A percentile compares a stretch with the other conserved stretches of the same genome.
Conservation (phyloP, 2,888 invertebrate species). For the Lamproptera curius region DNA sequence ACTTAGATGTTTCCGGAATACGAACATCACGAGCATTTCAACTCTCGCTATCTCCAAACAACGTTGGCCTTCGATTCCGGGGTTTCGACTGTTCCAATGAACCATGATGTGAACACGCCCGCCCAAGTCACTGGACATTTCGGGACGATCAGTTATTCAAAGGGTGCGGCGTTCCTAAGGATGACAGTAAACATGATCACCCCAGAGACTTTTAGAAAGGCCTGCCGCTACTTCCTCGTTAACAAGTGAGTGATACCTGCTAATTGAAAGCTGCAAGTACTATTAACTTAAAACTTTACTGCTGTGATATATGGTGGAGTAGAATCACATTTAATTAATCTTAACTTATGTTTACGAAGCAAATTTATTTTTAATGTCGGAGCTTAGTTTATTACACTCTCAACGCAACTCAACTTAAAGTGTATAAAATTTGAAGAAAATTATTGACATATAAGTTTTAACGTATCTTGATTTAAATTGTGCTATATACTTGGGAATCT, state of each 20-base stretch:
- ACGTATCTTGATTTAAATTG: too few species aligned
- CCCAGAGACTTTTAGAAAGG: conserved; percentile 47
- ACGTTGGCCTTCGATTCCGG: conserved; percentile 74
- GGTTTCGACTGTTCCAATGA: conserved; percentile 72
- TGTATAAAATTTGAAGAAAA: too few species aligned
- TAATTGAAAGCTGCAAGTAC: too few species aligned
- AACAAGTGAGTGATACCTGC: conserved; percentile 75
- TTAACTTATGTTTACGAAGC: too few species aligned
- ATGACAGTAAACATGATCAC: conserved; percentile 62
- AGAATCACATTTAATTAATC: too few species aligned
- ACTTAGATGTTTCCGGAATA: conserved; percentile 80
- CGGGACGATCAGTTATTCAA: conserved; percentile 83
- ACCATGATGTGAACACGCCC: conserved; percentile 78
- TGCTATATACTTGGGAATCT: too few species aligned
- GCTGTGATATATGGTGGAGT: too few species aligned
- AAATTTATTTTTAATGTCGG: too few species aligned
- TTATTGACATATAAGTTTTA: too few species aligned
- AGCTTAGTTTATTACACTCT: too few species aligned
- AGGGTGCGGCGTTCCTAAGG: conserved; percentile 74
- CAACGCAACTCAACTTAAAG: too few species aligned
- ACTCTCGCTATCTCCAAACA: conserved; percentile 82
- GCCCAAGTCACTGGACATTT: conserved; percentile 81
- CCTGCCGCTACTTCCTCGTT: conserved; percentile 53
- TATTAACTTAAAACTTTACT: too few species aligned
- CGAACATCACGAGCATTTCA: conserved; percentile 84